phyloP scores from a whole-genome alignment of 2,888 invertebrate species.

The Embidobia sp. region DNA sequence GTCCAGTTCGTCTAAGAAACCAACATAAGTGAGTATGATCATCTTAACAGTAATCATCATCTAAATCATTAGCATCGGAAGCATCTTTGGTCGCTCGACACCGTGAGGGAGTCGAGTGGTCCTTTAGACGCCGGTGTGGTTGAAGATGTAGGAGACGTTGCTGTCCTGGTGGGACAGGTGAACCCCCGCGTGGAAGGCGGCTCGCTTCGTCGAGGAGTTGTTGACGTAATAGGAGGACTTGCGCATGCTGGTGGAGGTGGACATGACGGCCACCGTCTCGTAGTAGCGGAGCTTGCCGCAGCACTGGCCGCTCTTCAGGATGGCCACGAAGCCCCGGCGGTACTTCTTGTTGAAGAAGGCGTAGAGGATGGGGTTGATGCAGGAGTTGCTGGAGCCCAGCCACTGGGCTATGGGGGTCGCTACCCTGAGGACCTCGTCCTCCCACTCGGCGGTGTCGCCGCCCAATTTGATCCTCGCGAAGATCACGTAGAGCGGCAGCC shows the following conservation, averaged over 20 bases:
- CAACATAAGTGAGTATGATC: slow-evolving; percentile 4
- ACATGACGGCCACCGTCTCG: slow-evolving; percentile 92
- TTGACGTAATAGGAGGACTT: slow-evolving; percentile 93
- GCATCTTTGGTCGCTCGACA: background rate
- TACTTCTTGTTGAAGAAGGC: slow-evolving; percentile 98
- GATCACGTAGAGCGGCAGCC: slow-evolving; percentile 94
- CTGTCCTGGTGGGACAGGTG: slow-evolving; percentile 83
- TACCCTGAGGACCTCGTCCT: slow-evolving; percentile 89
- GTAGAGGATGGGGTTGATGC: slow-evolving; percentile 97
- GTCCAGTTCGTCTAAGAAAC: slow-evolving; percentile 19
- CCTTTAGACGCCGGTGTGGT: slow-evolving; percentile 87
- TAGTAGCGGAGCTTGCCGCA: slow-evolving; percentile 93
- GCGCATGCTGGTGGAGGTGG: slow-evolving; percentile 91
- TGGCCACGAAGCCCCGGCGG: slow-evolving; percentile 93
- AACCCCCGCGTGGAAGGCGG: slow-evolving; percentile 74
- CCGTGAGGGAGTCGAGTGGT: background rate
- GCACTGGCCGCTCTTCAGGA: slow-evolving; percentile 92
- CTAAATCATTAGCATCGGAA: slow-evolving; percentile 3
- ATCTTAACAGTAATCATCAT: slow-evolving; percentile 10
- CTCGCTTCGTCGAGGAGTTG: slow-evolving; percentile 83
- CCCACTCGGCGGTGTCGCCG: slow-evolving; percentile 87
- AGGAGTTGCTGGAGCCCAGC: slow-evolving; percentile 96
- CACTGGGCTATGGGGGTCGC: slow-evolving; percentile 95
- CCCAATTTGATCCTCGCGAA: slow-evolving; percentile 93
- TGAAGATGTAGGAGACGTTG: slow-evolving; percentile 85